These are phyloP conservation scores for Lepetodrilus schrolli DNA, from an alignment of 2,888 invertebrate species.

Conservation along the genomic window DNA sequence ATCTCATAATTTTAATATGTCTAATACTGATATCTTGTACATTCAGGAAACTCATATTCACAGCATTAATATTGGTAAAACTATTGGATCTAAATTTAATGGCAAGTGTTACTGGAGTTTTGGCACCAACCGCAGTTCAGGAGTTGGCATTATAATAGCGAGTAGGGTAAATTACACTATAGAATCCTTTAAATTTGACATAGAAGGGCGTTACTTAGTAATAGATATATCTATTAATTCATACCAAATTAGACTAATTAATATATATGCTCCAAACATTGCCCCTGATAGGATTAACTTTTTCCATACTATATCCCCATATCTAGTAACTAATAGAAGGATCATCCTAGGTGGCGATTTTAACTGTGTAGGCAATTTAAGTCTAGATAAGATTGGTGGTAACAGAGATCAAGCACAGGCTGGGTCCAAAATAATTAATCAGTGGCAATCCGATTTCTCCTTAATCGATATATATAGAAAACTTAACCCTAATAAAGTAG, in stretches of 20 bases:
- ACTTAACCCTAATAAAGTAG: not conserved
- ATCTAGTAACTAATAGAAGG: not conserved
- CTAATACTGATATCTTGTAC: not conserved
- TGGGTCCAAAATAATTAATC: not conserved
- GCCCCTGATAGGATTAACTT: not conserved
- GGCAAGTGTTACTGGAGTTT: conserved; percentile 10
- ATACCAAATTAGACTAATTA: not conserved
- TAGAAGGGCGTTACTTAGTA: not conserved
- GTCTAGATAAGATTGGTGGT: not conserved
- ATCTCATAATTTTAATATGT: not conserved
- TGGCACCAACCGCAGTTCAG: not conserved
- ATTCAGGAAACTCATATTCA: conserved; percentile 20
- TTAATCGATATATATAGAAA: not conserved
- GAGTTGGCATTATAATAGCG: conserved; percentile 1
- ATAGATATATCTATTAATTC: not conserved
- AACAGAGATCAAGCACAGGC: not conserved
- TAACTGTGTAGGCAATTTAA: not conserved
- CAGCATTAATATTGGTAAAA: not conserved
- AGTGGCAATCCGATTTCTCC: not conserved
- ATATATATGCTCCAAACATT: not conserved
- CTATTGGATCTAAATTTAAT: not conserved
- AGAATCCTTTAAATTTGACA: not conserved
- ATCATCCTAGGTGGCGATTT: not conserved
- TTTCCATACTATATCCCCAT: not conserved
- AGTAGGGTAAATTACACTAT: not conserved